These are phyloP conservation scores for Ptilodon capucinus DNA, from an alignment of 2,888 invertebrate genomes.

Conservation along the genomic window DNA sequence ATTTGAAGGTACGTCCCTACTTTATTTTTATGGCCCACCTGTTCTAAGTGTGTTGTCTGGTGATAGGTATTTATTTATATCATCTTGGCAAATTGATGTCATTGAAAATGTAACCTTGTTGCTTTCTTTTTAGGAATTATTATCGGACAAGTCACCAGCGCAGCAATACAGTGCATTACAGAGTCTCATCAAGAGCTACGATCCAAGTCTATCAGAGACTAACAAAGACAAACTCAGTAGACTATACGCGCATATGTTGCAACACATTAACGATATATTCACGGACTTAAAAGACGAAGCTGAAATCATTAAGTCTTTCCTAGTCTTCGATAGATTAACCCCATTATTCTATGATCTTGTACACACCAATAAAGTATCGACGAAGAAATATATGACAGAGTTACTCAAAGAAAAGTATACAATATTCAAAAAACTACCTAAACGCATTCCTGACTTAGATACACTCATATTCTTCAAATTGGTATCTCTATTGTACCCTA, in stretches of 20 bases:
- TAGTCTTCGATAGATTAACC: constrained; percentile 81
- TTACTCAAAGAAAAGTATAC: constrained; percentile 88
- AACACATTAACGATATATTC: constrained; percentile 88
- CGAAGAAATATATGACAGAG: constrained; percentile 86
- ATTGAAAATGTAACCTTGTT: neutral
- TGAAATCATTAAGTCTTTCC: constrained; percentile 79
- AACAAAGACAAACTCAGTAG: constrained; percentile 90
- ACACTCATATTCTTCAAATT: constrained; percentile 92
- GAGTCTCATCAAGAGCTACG: constrained; percentile 93
- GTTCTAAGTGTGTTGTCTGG: too few species aligned
- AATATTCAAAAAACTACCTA: constrained; percentile 82
- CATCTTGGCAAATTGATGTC: too few species aligned
- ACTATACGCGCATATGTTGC: constrained; percentile 89
- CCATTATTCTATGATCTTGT: constrained; percentile 86
- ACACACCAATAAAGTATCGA: constrained; percentile 86
- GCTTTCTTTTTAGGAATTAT: constrained; percentile 68
- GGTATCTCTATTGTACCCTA: constrained; percentile 90
- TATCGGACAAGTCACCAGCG: constrained; percentile 83
- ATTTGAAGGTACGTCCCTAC: constrained; percentile 62
- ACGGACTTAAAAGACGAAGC: constrained; percentile 54
- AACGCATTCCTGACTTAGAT: constrained; percentile 85
- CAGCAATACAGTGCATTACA: constrained; percentile 89
- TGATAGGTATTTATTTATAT: neutral
- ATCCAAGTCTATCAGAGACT: constrained; percentile 89
- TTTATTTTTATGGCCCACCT: neutral